These are phyloP conservation scores for Machimus atricapillus DNA, from an alignment of 2,888 invertebrate genomes.

Conservation along the genomic window DNA sequence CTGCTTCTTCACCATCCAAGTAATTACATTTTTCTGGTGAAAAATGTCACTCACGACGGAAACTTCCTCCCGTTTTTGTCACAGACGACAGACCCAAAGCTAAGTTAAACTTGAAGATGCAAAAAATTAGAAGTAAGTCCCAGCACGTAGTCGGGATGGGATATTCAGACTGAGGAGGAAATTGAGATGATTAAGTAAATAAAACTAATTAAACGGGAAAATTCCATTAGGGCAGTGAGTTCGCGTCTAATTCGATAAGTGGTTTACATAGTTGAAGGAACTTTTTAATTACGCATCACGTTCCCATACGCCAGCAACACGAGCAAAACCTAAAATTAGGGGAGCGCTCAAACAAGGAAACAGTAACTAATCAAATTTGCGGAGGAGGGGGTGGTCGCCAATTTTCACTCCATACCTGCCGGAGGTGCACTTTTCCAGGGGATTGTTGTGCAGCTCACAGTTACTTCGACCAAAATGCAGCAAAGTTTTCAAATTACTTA, in stretches of 20 bases:
- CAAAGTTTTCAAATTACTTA: neutral
- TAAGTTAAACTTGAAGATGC: neutral
- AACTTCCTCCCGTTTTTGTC: neutral
- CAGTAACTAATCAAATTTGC: neutral
- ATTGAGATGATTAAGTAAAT: slow-evolving; percentile 9
- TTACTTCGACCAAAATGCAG: neutral
- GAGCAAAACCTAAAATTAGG: neutral
- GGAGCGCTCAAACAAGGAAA: neutral
- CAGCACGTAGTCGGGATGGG: neutral
- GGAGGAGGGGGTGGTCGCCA: neutral
- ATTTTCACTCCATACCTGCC: neutral
- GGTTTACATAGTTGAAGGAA: neutral
- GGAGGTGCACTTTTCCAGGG: neutral
- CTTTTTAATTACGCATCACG: neutral
- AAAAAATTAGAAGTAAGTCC: neutral
- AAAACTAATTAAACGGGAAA: neutral
- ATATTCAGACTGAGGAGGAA: neutral
- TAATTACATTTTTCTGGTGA: neutral
- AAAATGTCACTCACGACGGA: neutral
- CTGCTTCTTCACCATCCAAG: neutral
- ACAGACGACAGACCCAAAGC: neutral
- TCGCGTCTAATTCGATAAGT: neutral
- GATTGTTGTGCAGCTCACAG: neutral
- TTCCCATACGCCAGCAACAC: neutral
- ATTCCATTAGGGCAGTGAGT: neutral